These are phyloP conservation scores for Triplophysa siluroides DNA, from an alignment of 2,113 vertebrate species.

Conservation along the genomic window DNA sequence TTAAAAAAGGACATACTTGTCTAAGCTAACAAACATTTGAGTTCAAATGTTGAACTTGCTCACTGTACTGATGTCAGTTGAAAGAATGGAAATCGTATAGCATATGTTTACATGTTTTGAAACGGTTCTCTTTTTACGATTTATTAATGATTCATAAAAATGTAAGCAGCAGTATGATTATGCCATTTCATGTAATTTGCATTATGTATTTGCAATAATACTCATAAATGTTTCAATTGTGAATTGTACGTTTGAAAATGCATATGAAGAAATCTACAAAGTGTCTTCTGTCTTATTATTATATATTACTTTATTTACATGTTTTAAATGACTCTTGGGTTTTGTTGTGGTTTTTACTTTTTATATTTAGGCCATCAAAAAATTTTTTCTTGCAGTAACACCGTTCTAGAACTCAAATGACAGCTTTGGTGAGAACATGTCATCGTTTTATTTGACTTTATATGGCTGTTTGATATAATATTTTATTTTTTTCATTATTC, in stretches of 20 bases:
- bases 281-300: background rate
- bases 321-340: background rate
- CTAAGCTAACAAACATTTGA: conserved; percentile 30
- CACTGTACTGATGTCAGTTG: conserved; percentile 17
- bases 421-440: background rate
- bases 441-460: conserved; percentile 8
- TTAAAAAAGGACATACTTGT: conserved; percentile 12
- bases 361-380: background rate
- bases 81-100: conserved; percentile 46
- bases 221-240: conserved; percentile 26
- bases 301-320: background rate
- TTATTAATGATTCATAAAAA: conserved; percentile 7
- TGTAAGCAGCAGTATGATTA: conserved; percentile 32
- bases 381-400: background rate
- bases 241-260: conserved; percentile 23
- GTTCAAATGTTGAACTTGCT: conserved; percentile 15
- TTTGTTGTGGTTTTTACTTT: background rate
- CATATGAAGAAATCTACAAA: conserved; percentile 21
- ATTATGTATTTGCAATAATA: conserved; percentile 57
- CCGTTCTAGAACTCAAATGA: background rate
- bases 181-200: conserved; percentile 32
- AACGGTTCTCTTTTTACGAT: conserved; percentile 39
- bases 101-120: conserved; percentile 59
- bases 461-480: conserved; percentile 7
- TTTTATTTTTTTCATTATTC: background rate